Evolutionary conservation across 2,113 vertebrate species (phyloP).

Genomic region (Formicarius rufipectus): DNA sequence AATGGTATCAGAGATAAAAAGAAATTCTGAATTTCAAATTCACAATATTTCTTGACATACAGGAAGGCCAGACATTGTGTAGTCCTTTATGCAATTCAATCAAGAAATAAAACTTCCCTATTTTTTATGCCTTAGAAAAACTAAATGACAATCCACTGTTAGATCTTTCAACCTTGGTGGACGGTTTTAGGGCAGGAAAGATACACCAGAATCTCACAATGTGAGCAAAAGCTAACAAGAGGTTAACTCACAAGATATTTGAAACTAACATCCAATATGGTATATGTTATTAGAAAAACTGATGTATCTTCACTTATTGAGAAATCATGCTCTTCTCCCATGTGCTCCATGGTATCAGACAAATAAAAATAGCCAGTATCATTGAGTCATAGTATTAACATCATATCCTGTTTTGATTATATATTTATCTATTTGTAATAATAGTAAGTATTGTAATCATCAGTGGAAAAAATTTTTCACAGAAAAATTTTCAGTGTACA

Average conservation of each 20-base stretch:
- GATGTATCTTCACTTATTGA: background rate
- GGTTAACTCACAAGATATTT: background rate
- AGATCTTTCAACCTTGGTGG: background rate
- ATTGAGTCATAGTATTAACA: background rate
- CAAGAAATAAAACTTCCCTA: background rate
- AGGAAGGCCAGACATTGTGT: background rate
- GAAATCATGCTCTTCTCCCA: background rate
- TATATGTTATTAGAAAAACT: background rate
- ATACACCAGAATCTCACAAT: background rate
- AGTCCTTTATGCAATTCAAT: background rate
- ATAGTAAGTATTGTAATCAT: background rate
- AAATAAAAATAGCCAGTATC: background rate
- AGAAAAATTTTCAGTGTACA: background rate
- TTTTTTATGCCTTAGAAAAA: background rate
- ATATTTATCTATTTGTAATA: background rate
- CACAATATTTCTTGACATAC: background rate
- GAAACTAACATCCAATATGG: background rate
- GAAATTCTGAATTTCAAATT: background rate
- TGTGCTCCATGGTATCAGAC: background rate
- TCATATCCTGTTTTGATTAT: background rate
- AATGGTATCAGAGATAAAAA: background rate
- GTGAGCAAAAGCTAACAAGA: background rate
- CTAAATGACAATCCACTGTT: background rate
- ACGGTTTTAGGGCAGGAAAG: background rate
- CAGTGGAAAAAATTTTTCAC: background rate